Percentiles rank a stretch among this genome's conserved stretches.
Conservation (phyloP, 64 coral and sea anemone genomes). For the Stichodactyla mertensii region DNA sequence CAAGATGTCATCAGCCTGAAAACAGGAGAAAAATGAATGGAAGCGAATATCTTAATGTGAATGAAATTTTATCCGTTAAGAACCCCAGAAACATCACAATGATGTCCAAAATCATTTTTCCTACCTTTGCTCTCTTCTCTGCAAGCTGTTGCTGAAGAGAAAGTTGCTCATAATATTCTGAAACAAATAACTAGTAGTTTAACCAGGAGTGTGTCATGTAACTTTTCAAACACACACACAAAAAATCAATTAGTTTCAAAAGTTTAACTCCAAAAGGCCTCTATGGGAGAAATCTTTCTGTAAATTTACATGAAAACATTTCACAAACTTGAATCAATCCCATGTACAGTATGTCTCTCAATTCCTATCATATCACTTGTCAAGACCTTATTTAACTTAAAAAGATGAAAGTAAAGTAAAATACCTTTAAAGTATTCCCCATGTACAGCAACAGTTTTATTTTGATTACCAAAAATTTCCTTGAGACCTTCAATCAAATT, state of each 20-base stretch:
- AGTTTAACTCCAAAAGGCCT: too few species aligned
- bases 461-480: conserved; percentile 55
- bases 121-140: conserved; percentile 78
- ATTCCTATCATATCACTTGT: not conserved
- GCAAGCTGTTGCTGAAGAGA: conserved; percentile 66
- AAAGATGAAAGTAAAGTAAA: not conserved
- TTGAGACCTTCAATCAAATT: conserved; percentile 66
- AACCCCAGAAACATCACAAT: too few species aligned
- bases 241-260: not conserved
- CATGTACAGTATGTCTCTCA: too few species aligned
- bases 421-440: conserved; percentile 76
- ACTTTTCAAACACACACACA: too few species aligned
- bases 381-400: not conserved
- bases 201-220: not conserved
- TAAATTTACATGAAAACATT: too few species aligned
- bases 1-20: conserved; percentile 93
- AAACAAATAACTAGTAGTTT: not conserved
- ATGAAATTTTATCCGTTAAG: too few species aligned
- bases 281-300: too few species aligned
- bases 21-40: not conserved
- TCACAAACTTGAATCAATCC: too few species aligned
- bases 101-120: not conserved
- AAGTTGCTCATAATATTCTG: conserved; percentile 83
- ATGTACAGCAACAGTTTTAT: conserved; percentile 55
- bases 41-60: not conserved